Evolutionary conservation across 2,888 invertebrate genomes (phyloP).

Genomic region (Mimumesa dahlbomi): DNA sequence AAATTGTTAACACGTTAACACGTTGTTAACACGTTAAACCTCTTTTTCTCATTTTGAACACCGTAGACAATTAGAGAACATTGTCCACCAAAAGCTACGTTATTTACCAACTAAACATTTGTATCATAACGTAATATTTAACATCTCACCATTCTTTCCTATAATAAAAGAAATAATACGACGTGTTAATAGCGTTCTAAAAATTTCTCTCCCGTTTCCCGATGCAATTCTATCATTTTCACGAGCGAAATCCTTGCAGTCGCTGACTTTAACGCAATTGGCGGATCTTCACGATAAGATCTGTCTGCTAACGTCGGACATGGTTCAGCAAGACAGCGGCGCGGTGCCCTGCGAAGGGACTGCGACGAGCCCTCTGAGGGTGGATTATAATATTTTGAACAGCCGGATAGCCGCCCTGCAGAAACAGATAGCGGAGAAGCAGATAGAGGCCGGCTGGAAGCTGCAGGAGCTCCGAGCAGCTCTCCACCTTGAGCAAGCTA

Average conservation of each 20-base stretch:
- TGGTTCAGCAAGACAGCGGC: constrained; percentile 62
- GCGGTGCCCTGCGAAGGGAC: constrained; percentile 14
- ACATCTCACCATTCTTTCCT: too few relatives aligned
- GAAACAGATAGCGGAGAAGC: constrained; percentile 70
- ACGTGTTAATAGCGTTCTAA: too few relatives aligned
- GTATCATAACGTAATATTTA: too few relatives aligned
- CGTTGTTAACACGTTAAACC: too few relatives aligned
- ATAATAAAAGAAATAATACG: too few relatives aligned
- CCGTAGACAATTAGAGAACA: too few relatives aligned
- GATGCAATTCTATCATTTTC: too few relatives aligned
- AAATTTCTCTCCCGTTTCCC: too few relatives aligned
- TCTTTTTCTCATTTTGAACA: too few relatives aligned
- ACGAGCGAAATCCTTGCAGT: constrained; percentile 59
- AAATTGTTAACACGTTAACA: too few relatives aligned
- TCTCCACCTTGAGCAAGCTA: constrained; percentile 69
- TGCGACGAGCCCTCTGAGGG: constrained; percentile 24
- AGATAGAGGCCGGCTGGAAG: constrained; percentile 68
- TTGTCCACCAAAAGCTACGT: too few relatives aligned
- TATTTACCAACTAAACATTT: too few relatives aligned
- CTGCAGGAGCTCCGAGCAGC: constrained; percentile 66
- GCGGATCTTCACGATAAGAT: constrained; percentile 75
- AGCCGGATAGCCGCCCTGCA: constrained; percentile 72
- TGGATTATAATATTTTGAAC: constrained; percentile 67
- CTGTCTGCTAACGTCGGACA: constrained; percentile 67
- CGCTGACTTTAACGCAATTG: constrained; percentile 71